These are phyloP conservation scores for Drosophila infuscata DNA, from an alignment of 2,888 invertebrate genomes.

Conservation along the genomic window DNA sequence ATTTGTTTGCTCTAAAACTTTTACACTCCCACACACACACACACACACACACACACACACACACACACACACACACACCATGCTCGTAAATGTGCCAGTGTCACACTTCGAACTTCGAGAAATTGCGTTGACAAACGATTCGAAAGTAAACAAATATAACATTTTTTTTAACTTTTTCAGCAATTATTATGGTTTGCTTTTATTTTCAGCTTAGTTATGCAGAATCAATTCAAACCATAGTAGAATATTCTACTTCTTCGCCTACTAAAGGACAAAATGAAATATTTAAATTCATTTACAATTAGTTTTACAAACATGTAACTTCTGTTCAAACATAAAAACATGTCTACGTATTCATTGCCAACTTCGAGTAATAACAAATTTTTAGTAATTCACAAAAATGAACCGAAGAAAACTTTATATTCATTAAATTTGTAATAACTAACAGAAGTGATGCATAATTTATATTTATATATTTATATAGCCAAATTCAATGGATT, in stretches of 20 bases:
- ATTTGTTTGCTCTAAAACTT: conserved; percentile 61
- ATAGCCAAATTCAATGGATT: neutral
- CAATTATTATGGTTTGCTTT: neutral
- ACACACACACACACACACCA: neutral
- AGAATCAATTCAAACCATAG: neutral
- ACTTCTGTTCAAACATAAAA: neutral
- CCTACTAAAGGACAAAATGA: too few relatives aligned
- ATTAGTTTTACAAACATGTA: too few relatives aligned
- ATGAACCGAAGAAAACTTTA: neutral
- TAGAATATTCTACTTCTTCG: neutral
- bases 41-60: conserved; percentile 6
- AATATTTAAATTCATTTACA: too few relatives aligned
- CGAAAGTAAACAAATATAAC: conserved; percentile 26
- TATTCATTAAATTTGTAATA: too few relatives aligned
- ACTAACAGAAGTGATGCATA: neutral
- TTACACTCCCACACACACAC: conserved; percentile 18
- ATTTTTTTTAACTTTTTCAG: conserved; percentile 27
- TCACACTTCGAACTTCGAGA: conserved; percentile 39
- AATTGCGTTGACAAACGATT: conserved; percentile 25
- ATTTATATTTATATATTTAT: too few relatives aligned
- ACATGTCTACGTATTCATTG: neutral
- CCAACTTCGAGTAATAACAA: neutral
- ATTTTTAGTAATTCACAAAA: neutral
- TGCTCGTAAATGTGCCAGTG: conserved; percentile 55
- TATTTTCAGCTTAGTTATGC: neutral